Evolutionary conservation across 2,113 vertebrate species (phyloP).

Genomic region (Scomber scombrus): DNA sequence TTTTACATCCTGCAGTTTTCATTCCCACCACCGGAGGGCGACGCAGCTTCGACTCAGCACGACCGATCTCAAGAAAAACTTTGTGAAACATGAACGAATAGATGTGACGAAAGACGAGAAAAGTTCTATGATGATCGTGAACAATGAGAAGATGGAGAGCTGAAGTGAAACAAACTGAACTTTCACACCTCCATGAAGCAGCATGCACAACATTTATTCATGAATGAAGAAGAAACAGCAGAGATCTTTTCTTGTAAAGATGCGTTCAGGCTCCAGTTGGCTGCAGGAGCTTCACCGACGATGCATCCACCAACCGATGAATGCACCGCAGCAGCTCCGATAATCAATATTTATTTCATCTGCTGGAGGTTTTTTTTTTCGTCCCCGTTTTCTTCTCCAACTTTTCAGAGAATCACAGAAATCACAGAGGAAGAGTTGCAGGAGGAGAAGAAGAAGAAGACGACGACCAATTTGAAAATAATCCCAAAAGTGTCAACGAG

Average conservation of each 20-base stretch:
- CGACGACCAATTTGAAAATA: constrained; percentile 8
- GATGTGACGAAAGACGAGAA: too few species aligned
- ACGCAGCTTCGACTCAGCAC: background rate
- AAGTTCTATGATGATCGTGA: background rate
- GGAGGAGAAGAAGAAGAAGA: background rate
- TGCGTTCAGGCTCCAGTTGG: background rate
- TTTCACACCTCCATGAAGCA: background rate
- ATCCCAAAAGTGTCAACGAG: constrained; percentile 7
- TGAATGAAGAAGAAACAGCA: background rate
- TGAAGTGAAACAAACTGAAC: too few species aligned
- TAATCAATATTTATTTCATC: too few species aligned
- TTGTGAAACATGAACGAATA: too few species aligned
- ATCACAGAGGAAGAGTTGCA: background rate
- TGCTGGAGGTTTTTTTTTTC: too few species aligned
- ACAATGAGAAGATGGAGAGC: too few species aligned
- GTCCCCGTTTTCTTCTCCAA: too few species aligned
- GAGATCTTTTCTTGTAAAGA: background rate
- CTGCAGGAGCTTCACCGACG: background rate
- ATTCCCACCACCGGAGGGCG: background rate
- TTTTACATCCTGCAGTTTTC: constrained; percentile 1
- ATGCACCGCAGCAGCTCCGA: too few species aligned
- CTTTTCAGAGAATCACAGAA: too few species aligned
- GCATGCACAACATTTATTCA: background rate
- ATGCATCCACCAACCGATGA: background rate
- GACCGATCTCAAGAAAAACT: background rate